Evolutionary conservation across 2,888 invertebrate genomes (phyloP), one percentile per base, ranked within the genome.

Genomic region (Epistrophe eligans): DNA sequence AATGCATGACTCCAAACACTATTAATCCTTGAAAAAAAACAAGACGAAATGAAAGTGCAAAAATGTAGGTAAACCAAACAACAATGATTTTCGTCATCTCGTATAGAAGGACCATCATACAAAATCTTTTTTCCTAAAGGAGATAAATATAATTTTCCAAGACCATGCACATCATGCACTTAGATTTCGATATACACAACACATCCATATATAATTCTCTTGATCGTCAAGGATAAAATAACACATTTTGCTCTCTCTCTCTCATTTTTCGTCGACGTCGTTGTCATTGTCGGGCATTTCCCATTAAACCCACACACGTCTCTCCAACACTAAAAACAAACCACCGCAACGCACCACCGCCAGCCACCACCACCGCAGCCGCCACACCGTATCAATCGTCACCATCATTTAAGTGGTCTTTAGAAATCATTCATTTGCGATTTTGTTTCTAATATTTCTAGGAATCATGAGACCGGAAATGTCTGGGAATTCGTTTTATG

Each of bases 261-360:
- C 1, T 24, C 2, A n/a, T n/a, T 24, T 24, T 24, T 24, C 24
- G 15, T 48, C 10, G 9, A 4, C 24, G 17, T 10, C 5, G 50
- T 50, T 4, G 19, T 50, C 17, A 10, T 50, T 7, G 9, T 43
- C 45, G 3, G 15, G 43, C 15, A 17, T n/a, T 45, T 7, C 8
- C 19, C 19, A 50, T 50, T 50, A 50, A 50, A 19, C 50, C 50
- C 50, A 50, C 50, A 50, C 50, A 50, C 50, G 19, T 50, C 19
- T 50, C n/a, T n/a, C n/a, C 19, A 24, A 24, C 19, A 19, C 10
- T 50, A 10, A 10, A 50, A 50, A 19, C 19, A 50, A 17, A 19
- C 50, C 15, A 43, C 15, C 15, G 2, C 24, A 24, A 24, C 24
- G 32, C 10, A 17, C 9, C 48, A 3, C 24, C 24, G 3, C 1